Base-by-base conservation (phyloP, 2,113 vertebrate genomes). In the Arenaria interpres region DNA sequence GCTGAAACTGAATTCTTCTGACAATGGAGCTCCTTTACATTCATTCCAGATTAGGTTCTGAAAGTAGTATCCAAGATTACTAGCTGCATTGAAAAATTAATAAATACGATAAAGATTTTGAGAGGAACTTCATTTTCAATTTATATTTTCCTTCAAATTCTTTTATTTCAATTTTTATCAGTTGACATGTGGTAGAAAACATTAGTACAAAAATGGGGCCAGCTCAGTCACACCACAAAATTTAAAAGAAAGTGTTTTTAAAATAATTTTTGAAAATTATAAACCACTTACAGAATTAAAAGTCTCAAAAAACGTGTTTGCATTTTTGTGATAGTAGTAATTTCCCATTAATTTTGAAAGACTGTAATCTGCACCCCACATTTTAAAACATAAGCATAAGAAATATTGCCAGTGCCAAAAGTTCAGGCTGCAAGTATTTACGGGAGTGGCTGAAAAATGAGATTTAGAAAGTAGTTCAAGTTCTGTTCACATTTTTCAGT, bases 401-500 rank as follows among this genome's bases (percentile, higher is more conserved):
- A 89, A 96, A 88, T 71, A 88, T 51, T 80, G 25, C 35, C 45
- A 30, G 56, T 83, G 81, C 78, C 88, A 93, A 86, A 95, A 92
- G 78, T 94, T 95, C 78, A 96, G 78, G 50, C 75, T 93, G 50
- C 78, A 96, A 94, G 60, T 89, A 96, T 94, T 96, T 93, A 90
- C 0, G 2, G 89, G 83, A 94, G 78, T 88, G 88, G 92, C 64
- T 96, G 76, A 94, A 95, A 96, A 96, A 96, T 74, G 79, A 88
- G 78, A 91, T 91, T 93, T 83, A 88, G 72, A 91, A 95, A 94
- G 63, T 69, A 72, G 48, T 91, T 95, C 60, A 69, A 86, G 41
- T 76, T 92, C 77, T 85, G 63, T 63, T 71, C 88, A 71, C 85
- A 94, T 97, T 97, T 98, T 94, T 97, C 90, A 92, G 64, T 94